Conservation (phyloP, 2,888 invertebrate genomes). For the Platycheirus rosarum region DNA sequence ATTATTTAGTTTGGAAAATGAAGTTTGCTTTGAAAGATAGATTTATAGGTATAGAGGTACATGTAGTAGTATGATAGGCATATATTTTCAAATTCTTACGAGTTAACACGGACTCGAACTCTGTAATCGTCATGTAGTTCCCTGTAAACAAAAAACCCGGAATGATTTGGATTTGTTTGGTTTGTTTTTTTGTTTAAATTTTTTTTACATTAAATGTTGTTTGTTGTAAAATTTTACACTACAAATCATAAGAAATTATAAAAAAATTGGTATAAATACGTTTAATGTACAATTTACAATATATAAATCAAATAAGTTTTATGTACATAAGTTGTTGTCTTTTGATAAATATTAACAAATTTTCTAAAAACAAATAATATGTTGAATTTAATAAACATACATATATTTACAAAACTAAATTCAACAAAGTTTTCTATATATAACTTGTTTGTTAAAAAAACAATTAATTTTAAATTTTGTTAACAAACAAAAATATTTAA, state of each 20-base stretch:
- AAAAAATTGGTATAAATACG: conserved; percentile 41
- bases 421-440: neutral
- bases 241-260: conserved; percentile 38
- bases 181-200: conserved; percentile 75
- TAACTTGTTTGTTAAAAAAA: conserved; percentile 17
- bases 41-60: conserved; percentile 39
- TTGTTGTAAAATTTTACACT: conserved; percentile 59
- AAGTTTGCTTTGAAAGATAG: conserved; percentile 59
- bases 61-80: conserved; percentile 76
- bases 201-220: conserved; percentile 67
- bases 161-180: conserved; percentile 79
- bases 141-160: conserved; percentile 83
- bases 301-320: conserved; percentile 25
- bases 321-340: conserved; percentile 45
- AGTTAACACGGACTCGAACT: conserved; percentile 92
- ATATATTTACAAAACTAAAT: conserved; percentile 27
- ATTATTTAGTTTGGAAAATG: conserved; percentile 64
- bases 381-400: neutral
- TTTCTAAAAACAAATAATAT: conserved; percentile 1
- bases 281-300: conserved; percentile 47
- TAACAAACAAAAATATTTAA: conserved; percentile 26
- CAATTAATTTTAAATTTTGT: conserved; percentile 12
- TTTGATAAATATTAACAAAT: conserved; percentile 2
- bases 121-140: conserved; percentile 91
- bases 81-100: conserved; percentile 86